Base-by-base conservation (phyloP, 2,797 vertebrate genomes). In the Callimico goeldii region DNA sequence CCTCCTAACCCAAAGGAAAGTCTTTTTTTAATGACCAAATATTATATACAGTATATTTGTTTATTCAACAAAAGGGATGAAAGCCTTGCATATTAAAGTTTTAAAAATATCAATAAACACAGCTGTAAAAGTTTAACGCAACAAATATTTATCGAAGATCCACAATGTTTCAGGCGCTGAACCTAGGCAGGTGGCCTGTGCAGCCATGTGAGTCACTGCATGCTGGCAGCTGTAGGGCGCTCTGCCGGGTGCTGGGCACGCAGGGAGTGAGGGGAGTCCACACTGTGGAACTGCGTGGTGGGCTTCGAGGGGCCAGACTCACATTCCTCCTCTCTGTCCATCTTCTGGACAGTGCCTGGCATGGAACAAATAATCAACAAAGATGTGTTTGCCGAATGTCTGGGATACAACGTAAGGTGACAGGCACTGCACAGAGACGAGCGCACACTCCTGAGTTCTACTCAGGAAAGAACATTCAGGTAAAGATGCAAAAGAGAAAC, bases 131-230 rank as follows among this genome's bases (percentile, higher is more conserved):
- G 41, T 50, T 73, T 12, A 39, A 5, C 0, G 20, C 43, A 33
- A 11, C 10, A 5, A 13, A 50, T 55, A 46, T 17, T 50, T 36
- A 33, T 3, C 8, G 48, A 15, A 55, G 12, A 7, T 28, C 39
- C 7, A 4, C 70, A 7, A 8, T 1, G 19, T 4, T 36, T 52
- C 33, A 24, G 85, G 58, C 7, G 28, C 61, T n/a, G 8, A 55
- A 22, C 43, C 7, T 5, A 19, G 22, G 39, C 5, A 30, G 76
- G 14, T 22, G 43, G 77, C n/a, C 36, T 19, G 20, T 15, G 46
- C 0, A 28, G 15, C 22, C 12, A 0, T 2, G 10, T 1, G 19
- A 72, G 52, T 57, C 10, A 7, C 26, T 5, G 14, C 6, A 30
- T 72, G 58, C 17, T 19, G 72, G 73, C 24, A 30, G 24, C 13